These are phyloP conservation scores for Mesochorus sp. DNA, from an alignment of 2,888 invertebrate species.

Conservation along the genomic window DNA sequence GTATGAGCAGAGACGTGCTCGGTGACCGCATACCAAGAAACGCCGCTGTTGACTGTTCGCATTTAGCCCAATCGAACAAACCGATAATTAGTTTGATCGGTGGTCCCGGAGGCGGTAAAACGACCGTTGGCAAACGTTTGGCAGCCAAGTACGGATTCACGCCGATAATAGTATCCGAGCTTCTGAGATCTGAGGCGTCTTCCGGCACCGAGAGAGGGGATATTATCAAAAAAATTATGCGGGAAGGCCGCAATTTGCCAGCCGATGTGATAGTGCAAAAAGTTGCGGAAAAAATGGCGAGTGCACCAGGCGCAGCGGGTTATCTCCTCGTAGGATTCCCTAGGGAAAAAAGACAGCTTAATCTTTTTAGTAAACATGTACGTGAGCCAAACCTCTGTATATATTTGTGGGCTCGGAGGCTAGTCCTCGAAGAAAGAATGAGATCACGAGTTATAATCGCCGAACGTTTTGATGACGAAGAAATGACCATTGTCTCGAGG, in stretches of 20 bases:
- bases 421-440: conserved; percentile 64
- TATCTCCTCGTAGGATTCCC: conserved; percentile 71
- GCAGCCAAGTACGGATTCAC: conserved; percentile 63
- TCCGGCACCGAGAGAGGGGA: conserved; percentile 52
- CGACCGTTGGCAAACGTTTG: conserved; percentile 62
- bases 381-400: conserved; percentile 66
- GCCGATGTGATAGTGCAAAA: conserved; percentile 65
- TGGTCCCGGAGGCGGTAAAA: conserved; percentile 67
- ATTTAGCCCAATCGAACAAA: conserved; percentile 15
- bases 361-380: conserved; percentile 66
- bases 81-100: conserved; percentile 71
- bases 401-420: conserved; percentile 64
- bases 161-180: conserved; percentile 61
- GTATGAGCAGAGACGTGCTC: conserved; percentile 36
- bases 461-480: conserved; percentile 64
- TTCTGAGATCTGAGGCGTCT: conserved; percentile 65
- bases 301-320: conserved; percentile 57
- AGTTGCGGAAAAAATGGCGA: conserved; percentile 66
- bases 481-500: conserved; percentile 51
- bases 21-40: conserved; percentile 57
- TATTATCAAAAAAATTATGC: conserved; percentile 65
- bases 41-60: conserved; percentile 48
- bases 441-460: conserved; percentile 45
- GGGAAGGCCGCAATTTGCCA: conserved; percentile 64
- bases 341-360: conserved; percentile 66